Conservation (phyloP, 2,113 vertebrate genomes). For the Prolemur simus region DNA sequence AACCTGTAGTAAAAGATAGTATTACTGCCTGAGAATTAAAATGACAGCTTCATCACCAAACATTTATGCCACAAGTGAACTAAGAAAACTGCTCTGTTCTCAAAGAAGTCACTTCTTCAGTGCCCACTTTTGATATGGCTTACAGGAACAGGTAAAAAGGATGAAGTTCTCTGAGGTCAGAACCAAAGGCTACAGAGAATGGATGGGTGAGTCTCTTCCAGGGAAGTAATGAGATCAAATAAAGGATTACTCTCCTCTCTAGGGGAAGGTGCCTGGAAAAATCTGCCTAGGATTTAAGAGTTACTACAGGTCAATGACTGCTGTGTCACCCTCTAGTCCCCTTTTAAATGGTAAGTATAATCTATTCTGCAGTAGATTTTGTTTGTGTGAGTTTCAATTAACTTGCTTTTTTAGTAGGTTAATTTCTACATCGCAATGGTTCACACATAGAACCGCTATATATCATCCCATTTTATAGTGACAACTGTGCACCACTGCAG, state of each 20-base stretch:
- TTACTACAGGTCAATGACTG: background rate
- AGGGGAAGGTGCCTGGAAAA: background rate
- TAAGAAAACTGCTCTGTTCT: background rate
- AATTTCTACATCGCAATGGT: background rate
- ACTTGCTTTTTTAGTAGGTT: background rate
- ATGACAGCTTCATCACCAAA: background rate
- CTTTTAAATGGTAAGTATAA: background rate
- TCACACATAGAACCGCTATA: background rate
- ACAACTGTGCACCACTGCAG: background rate
- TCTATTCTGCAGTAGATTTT: background rate
- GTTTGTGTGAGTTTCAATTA: background rate
- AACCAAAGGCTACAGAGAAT: background rate
- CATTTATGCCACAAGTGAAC: background rate
- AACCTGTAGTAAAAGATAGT: background rate
- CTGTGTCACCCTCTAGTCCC: background rate
- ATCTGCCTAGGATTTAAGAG: background rate
- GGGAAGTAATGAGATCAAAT: background rate
- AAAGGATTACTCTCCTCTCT: background rate
- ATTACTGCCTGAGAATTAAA: background rate
- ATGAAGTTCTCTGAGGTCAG: background rate
- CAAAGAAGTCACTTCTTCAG: background rate
- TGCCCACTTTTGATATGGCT: background rate
- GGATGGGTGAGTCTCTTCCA: background rate
- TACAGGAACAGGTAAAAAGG: background rate
- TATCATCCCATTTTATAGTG: background rate